Conservation (phyloP, 2,888 invertebrate species). For the Conops quadrifasciatus region DNA sequence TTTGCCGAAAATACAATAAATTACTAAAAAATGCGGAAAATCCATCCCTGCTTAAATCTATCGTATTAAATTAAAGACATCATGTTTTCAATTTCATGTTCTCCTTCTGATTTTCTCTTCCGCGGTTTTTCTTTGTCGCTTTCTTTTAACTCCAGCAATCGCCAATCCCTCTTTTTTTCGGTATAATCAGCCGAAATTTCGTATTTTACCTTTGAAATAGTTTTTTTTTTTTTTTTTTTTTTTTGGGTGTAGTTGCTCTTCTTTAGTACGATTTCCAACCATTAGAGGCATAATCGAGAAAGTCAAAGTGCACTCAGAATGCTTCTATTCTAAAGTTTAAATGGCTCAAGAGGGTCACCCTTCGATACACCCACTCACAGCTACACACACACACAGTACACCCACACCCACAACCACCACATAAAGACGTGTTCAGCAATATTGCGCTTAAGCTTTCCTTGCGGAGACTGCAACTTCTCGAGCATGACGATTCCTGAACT, state of each 20-base stretch:
- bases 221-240: not conserved
- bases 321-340: constrained; percentile 42
- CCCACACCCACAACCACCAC: constrained; percentile 21
- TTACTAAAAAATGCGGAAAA: not conserved
- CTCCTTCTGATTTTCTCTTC: constrained; percentile 6
- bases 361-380: constrained; percentile 28
- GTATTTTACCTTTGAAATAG: constrained; percentile 17
- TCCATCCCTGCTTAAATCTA: constrained; percentile 2
- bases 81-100: not conserved
- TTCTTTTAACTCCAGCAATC: not conserved
- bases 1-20: too few species aligned
- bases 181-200: constrained; percentile 3
- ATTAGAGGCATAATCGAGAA: constrained; percentile 44
- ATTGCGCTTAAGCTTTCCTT: constrained; percentile 2
- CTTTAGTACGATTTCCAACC: constrained; percentile 38
- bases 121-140: not conserved
- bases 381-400: constrained; percentile 20
- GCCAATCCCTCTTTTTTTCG: constrained; percentile 8
- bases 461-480: constrained; percentile 1
- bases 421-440: constrained; percentile 23
- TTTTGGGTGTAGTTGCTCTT: too few species aligned
- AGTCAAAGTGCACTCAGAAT: constrained; percentile 49
- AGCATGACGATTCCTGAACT: constrained; percentile 8
- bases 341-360: constrained; percentile 45
- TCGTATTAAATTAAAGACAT: not conserved